Evolutionary conservation across 2,888 invertebrate species (phyloP), one percentile per base, ranked within the genome.

Genomic region (Apodemia zela): DNA sequence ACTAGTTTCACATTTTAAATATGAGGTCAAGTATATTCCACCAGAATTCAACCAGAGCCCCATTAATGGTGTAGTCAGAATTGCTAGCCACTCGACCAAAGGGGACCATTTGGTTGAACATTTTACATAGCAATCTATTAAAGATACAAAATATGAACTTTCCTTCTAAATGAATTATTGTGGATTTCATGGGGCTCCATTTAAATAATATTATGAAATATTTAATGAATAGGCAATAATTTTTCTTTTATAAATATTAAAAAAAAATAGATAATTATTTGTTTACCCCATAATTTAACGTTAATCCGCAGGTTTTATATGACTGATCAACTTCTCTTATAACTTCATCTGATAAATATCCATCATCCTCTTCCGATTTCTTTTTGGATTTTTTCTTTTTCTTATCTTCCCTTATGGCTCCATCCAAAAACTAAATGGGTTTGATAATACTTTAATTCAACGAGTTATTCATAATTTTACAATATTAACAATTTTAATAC

Each of bases 261-360:
- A 10, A 33, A 10, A 29, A 5, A 10, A 10, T 33, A 10, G 2
- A 33, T 33, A 18, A 18, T 0, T 60, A 51, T 49, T 45, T n/a
- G 11, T 66, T 63, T 72, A 88, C 89, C 78, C 83, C 78, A 63
- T 84, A 85, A 66, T 79, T 81, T 11, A 90, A 67, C 33, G 84
- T 83, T 17, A 80, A 71, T 0, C 85, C 80, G 71, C 89, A 89
- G 62, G 81, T 86, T 76, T 77, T 86, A 47, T 72, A 77, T 0
- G 88, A 82, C 63, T 80, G 75, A 65, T 85, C 83, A 51, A 81
- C 73, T 64, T 85, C 84, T 68, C 75, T 74, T 1, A 75, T 70
- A 11, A 75, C 76, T 51, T 88, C 88, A 57, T 90, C 90, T 1
- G 91, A 90, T 67, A 89, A 78, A 74, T 90, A 87, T 0, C 89